These are phyloP conservation scores for Clostera curtula DNA, from an alignment of 2,888 invertebrate genomes.

Conservation along the genomic window DNA sequence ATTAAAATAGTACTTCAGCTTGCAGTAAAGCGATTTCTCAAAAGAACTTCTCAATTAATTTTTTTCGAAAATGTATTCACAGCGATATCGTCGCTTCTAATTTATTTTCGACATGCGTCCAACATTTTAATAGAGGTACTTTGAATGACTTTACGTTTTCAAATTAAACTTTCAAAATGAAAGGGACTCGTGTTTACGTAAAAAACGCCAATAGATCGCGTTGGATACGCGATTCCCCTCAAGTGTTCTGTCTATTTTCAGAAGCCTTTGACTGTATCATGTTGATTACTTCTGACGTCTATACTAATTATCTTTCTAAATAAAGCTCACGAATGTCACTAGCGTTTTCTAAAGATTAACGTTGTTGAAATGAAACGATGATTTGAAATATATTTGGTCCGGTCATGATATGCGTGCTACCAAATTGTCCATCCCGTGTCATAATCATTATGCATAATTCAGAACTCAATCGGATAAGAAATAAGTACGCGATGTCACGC, in stretches of 20 bases:
- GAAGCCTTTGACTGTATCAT: slow-evolving; percentile 15
- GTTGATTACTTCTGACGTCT: slow-evolving; percentile 10
- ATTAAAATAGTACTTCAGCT: too few relatives aligned
- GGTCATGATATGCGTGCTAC: too few relatives aligned
- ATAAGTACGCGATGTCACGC: background rate
- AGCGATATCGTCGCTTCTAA: too few relatives aligned
- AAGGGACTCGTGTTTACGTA: background rate
- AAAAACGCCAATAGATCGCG: background rate
- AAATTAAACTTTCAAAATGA: too few relatives aligned
- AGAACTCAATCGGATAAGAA: background rate
- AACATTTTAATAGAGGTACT: too few relatives aligned
- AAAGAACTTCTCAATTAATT: too few relatives aligned
- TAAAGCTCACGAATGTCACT: slow-evolving; percentile 3
- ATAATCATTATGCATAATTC: background rate
- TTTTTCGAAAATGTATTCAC: too few relatives aligned
- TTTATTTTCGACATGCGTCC: too few relatives aligned
- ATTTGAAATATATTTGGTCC: too few relatives aligned
- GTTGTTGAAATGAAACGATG: too few relatives aligned
- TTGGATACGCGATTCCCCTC: slow-evolving; percentile 5
- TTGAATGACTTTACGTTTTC: too few relatives aligned
- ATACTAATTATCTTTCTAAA: slow-evolving; percentile 17
- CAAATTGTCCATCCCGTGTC: background rate
- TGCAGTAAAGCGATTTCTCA: too few relatives aligned
- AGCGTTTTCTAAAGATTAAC: background rate
- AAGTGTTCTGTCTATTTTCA: slow-evolving; percentile 11